Base-by-base conservation (phyloP, 2,888 invertebrate genomes). In the Bibio marci region DNA sequence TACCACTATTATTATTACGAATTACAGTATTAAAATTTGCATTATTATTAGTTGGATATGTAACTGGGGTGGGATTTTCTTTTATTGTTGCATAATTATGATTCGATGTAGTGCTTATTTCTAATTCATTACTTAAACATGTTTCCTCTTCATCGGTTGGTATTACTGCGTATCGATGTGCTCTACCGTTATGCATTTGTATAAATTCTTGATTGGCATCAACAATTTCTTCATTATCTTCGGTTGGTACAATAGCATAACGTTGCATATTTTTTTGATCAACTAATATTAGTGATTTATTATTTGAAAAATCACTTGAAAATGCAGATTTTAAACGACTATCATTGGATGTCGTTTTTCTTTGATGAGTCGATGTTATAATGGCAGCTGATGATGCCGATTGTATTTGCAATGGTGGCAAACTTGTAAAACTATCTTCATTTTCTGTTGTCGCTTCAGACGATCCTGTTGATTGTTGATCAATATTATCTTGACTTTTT, bases 221-320 rank as follows among this genome's bases (percentile, higher is more conserved):
- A 10, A 62, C 62, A 22, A 62, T 43, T 41, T 62, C 62, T 42
- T 62, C 62, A 48, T 71, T 71, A 13, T 76, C 76, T 12, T 76
- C 74, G 0, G 73, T 69, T 27, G 74, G 74, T 43, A 76, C 74
- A 7, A 76, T 71, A 58, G 76, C 61, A 62, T 76, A 65, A 58
- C 73, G 52, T 63, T 73, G 52, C 60, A 56, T 62, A 64, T 52
- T 62, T 27, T 60, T 59, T 62, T 71, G 54, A 38, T 73, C 71
- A 1, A 74, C 70, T 42, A 62, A 49, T 2, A 62, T 48, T 30
- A 61, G 58, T 0, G 59, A 52, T 42, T 60, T 62, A 13, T 17
- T 32, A 43, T 57, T 61, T 14, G 59, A 57, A 39, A 61, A 62
- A 40, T 62, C 62, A 33, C 58, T 61, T n/a, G 61, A 61, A 42